Evolutionary conservation across 2,888 invertebrate genomes (phyloP).

Genomic region (Cheilosia impressa): DNA sequence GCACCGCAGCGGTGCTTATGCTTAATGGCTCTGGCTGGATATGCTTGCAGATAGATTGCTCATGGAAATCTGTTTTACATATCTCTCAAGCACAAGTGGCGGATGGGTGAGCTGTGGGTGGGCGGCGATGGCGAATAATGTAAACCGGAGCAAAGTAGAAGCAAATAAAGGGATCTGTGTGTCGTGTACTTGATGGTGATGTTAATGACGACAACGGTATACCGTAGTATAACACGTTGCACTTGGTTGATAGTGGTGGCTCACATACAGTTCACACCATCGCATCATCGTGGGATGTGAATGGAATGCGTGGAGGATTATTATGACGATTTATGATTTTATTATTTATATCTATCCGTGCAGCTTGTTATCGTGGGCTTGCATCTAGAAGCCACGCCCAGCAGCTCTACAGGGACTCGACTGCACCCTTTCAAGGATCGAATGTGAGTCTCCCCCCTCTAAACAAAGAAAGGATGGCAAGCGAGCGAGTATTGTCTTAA

Average conservation of each 20-base stretch:
- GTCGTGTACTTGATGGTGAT: constrained; percentile 14
- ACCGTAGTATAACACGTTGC: background rate
- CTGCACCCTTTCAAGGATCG: constrained; percentile 10
- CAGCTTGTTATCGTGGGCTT: background rate
- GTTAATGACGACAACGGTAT: constrained; percentile 26
- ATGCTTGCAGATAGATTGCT: constrained; percentile 45
- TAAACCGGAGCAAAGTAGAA: background rate
- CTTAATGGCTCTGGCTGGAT: constrained; percentile 29
- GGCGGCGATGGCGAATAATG: background rate
- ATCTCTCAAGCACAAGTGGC: background rate
- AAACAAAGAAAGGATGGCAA: background rate
- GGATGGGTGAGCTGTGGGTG: background rate
- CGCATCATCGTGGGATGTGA: background rate
- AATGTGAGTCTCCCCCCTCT: background rate
- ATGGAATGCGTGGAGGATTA: constrained; percentile 26
- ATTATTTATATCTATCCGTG: constrained; percentile 10
- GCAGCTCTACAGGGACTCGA: constrained; percentile 10
- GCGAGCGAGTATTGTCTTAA: constrained; percentile 26
- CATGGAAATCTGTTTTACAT: constrained; percentile 52
- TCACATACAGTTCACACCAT: constrained; percentile 4
- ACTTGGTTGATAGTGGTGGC: constrained; percentile 16
- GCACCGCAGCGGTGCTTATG: background rate
- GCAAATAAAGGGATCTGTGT: constrained; percentile 12
- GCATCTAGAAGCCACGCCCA: constrained; percentile 32
- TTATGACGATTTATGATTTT: constrained; percentile 46